phyloP scores from a whole-genome alignment of 53 echinoderm and acorn worm species.

The Echinarachnius parma region DNA sequence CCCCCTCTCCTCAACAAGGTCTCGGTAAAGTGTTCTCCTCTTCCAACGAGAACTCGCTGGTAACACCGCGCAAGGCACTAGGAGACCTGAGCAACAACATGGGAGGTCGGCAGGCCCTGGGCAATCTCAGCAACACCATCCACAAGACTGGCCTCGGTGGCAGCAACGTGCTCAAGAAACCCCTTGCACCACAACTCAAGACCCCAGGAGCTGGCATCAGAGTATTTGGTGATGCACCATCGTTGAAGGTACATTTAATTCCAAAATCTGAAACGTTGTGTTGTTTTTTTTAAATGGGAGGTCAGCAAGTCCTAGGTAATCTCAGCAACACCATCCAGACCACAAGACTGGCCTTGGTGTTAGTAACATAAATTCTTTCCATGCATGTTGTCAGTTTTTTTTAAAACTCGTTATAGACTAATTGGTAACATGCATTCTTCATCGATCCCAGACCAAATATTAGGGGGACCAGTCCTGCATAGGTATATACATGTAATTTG shows the following conservation, averaged over 20 bases:
- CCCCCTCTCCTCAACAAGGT: too few species aligned
- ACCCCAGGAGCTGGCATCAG: slow-evolving; percentile 52
- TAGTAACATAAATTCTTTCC: too few species aligned
- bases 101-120: slow-evolving; percentile 55
- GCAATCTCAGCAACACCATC: slow-evolving; percentile 61
- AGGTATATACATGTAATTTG: too few species aligned
- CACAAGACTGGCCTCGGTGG: slow-evolving; percentile 45
- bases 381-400: too few species aligned
- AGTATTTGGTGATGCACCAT: slow-evolving; percentile 24
- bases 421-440: too few species aligned
- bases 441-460: too few species aligned
- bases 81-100: slow-evolving; percentile 70
- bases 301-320: slow-evolving; percentile 65
- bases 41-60: slow-evolving; percentile 34
- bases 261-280: too few species aligned
- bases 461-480: too few species aligned
- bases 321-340: slow-evolving; percentile 56
- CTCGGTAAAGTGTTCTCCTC: slow-evolving; percentile 29
- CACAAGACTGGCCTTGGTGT: slow-evolving; percentile 45
- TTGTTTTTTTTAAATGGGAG: too few species aligned
- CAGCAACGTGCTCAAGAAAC: slow-evolving; percentile 42
- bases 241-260: slow-evolving; percentile 28
- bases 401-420: too few species aligned
- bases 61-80: slow-evolving; percentile 67
- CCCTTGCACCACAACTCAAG: slow-evolving; percentile 47